phyloP scores from a whole-genome alignment of 2,113 vertebrate genomes.

The Leuciscus idus region DNA sequence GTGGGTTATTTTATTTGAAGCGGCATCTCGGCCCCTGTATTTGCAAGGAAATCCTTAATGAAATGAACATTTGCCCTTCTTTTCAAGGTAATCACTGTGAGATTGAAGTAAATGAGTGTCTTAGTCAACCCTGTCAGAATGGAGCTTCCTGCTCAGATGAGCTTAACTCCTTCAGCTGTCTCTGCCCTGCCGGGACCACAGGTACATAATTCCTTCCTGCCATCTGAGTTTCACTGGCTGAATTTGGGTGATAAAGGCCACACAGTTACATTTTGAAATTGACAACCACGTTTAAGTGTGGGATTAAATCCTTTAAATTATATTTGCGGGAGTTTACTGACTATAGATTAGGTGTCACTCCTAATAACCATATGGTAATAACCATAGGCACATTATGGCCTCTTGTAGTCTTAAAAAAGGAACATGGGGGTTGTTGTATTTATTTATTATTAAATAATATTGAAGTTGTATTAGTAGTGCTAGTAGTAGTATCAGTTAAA shows the following conservation, averaged over 20 bases:
- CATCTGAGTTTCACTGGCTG: neutral
- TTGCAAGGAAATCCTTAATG: slow-evolving; percentile 39
- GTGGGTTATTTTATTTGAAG: slow-evolving; percentile 48
- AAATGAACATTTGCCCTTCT: slow-evolving; percentile 56
- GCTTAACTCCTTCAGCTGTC: slow-evolving; percentile 77
- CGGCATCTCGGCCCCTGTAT: slow-evolving; percentile 34
- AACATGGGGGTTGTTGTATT: neutral
- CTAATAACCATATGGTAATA: neutral
- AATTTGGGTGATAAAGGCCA: neutral
- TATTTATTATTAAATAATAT: neutral
- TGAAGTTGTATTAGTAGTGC: neutral
- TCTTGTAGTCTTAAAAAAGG: neutral
- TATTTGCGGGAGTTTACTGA: neutral
- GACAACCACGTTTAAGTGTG: neutral
- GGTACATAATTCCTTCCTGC: slow-evolving; percentile 65
- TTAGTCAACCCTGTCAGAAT: slow-evolving; percentile 77
- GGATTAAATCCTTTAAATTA: neutral
- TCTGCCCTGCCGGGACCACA: slow-evolving; percentile 76
- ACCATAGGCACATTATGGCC: neutral
- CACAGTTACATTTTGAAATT: neutral
- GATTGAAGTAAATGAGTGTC: slow-evolving; percentile 80
- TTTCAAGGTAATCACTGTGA: slow-evolving; percentile 80
- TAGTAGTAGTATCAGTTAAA: neutral
- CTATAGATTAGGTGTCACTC: neutral
- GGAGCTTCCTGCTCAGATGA: slow-evolving; percentile 76